These are phyloP conservation scores for Meloidogyne hapla DNA, from an alignment of 1,140 invertebrate genomes.

Conservation along the genomic window DNA sequence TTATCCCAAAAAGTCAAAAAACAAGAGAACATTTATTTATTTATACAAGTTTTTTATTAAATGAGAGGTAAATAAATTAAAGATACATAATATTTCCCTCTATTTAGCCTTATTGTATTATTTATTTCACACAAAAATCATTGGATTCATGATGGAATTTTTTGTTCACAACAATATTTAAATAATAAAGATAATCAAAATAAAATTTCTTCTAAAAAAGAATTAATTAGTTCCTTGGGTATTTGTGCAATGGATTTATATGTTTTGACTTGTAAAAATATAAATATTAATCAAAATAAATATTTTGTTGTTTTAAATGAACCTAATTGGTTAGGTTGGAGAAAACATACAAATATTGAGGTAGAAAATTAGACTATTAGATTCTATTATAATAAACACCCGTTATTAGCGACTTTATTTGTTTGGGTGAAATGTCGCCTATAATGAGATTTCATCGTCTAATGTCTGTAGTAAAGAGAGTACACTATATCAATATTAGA, in stretches of 20 bases:
- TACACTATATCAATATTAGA: too few species aligned
- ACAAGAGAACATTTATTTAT: background rate
- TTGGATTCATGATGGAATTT: conserved; percentile 4
- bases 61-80: background rate
- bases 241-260: conserved; percentile 24
- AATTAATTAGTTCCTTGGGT: conserved; percentile 19
- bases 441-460: too few species aligned
- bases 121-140: conserved; percentile 22
- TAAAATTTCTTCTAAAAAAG: background rate
- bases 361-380: background rate
- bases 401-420: too few species aligned
- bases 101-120: background rate
- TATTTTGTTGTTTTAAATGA: background rate
- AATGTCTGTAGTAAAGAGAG: too few species aligned
- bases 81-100: too few species aligned
- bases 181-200: background rate
- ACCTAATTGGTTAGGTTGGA: background rate
- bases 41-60: background rate
- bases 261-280: conserved; percentile 10
- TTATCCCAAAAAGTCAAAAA: background rate
- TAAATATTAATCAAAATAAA: background rate
- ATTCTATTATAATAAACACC: too few species aligned
- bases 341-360: background rate
- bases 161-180: conserved; percentile 5
- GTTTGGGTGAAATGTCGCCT: too few species aligned